Conservation (phyloP, 2,113 vertebrate species). For the Pongo pygmaeus region DNA sequence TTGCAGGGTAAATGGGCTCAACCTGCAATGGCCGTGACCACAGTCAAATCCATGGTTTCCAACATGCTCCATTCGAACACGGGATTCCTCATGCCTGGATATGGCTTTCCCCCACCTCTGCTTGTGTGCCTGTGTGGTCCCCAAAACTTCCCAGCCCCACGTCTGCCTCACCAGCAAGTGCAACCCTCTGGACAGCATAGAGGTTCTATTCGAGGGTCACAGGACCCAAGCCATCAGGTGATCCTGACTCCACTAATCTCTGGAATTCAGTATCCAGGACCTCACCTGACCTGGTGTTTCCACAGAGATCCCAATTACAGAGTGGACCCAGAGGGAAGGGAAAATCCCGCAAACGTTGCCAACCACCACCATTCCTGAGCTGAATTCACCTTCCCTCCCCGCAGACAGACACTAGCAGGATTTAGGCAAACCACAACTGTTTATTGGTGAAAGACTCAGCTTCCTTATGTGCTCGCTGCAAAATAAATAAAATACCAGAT, state of each 20-base stretch:
- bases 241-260: not conserved
- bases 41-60: not conserved
- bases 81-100: not conserved
- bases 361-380: accelerated
- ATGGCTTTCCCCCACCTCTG: not conserved
- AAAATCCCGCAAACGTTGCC: not conserved
- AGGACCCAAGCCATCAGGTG: not conserved
- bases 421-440: not conserved
- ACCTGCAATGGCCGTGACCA: not conserved
- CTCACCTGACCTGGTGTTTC: not conserved
- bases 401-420: not conserved
- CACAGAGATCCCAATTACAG: not conserved
- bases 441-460: not conserved
- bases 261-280: not conserved
- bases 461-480: not conserved
- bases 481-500: slow-evolving; percentile 57
- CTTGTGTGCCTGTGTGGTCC: not conserved
- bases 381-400: not conserved
- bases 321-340: not conserved
- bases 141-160: not conserved
- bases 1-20: not conserved
- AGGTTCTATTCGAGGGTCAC: not conserved
- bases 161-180: not conserved
- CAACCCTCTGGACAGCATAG: not conserved
- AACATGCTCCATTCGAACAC: not conserved